phyloP scores from a whole-genome alignment of 1,140 invertebrate genomes.

The Conus ventricosus region DNA sequence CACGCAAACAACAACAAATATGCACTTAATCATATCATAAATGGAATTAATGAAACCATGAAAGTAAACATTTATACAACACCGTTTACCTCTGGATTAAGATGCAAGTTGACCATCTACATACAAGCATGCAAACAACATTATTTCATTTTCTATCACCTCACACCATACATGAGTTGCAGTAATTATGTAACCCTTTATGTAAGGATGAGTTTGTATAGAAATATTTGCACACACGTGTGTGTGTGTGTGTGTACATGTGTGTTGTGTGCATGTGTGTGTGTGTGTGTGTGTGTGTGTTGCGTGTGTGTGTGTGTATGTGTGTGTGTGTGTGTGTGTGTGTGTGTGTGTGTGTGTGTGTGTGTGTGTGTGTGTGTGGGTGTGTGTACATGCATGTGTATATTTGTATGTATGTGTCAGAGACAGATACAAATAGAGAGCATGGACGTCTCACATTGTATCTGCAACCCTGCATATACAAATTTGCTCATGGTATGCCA shows the following conservation, averaged over 20 bases:
- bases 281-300: not conserved
- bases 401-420: not conserved
- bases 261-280: not conserved
- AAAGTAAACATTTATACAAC: not conserved
- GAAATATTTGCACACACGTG: too few relatives aligned
- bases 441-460: not conserved
- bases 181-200: too few relatives aligned
- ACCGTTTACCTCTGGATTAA: constrained; percentile 31
- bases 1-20: not conserved
- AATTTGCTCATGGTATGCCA: too few relatives aligned
- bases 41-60: not conserved
- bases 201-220: too few relatives aligned
- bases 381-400: not conserved
- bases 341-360: too few relatives aligned
- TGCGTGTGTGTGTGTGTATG: not conserved
- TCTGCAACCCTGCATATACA: not conserved
- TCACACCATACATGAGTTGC: not conserved
- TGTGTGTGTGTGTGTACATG: not conserved
- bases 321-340: not conserved
- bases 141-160: not conserved
- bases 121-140: not conserved
- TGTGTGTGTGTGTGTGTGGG: not conserved
- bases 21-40: not conserved
- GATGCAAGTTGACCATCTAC: constrained; percentile 27
- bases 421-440: not conserved